Conservation (phyloP, 2,113 vertebrate genomes). For the Nyctereutes procyonoides region DNA sequence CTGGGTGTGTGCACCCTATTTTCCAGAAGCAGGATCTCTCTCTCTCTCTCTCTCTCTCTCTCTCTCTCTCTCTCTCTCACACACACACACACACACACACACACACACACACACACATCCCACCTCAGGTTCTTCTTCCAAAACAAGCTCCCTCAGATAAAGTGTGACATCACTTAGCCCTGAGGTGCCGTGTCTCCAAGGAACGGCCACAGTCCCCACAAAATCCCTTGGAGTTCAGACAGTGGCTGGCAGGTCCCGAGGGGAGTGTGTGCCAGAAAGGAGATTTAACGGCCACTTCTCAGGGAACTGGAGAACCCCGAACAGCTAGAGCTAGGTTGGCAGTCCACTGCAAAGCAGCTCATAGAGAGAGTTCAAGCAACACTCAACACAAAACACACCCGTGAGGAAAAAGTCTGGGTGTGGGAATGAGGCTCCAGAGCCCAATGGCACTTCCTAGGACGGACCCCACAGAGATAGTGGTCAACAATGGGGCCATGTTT, state of each 20-base stretch:
- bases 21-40: background rate
- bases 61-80: too few species aligned
- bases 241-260: background rate
- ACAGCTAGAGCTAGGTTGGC: background rate
- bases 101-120: rapidly evolving
- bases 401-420: background rate
- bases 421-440: background rate
- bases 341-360: background rate
- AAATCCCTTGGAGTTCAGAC: background rate
- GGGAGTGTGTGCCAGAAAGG: background rate
- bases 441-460: background rate
- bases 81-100: too few species aligned
- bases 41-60: too few species aligned
- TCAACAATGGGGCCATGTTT: background rate
- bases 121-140: background rate
- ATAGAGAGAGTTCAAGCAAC: background rate
- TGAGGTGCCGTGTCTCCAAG: background rate
- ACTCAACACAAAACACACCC: background rate
- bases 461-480: background rate
- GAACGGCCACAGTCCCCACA: background rate
- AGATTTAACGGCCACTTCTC: background rate
- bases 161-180: background rate
- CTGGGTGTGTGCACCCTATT: rapidly evolving
- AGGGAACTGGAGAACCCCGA: background rate
- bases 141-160: background rate